Percentiles rank a stretch among this genome's conserved stretches.
phyloP scores from a whole-genome alignment of 2,113 vertebrate species.

The Alexandromys fortis region DNA sequence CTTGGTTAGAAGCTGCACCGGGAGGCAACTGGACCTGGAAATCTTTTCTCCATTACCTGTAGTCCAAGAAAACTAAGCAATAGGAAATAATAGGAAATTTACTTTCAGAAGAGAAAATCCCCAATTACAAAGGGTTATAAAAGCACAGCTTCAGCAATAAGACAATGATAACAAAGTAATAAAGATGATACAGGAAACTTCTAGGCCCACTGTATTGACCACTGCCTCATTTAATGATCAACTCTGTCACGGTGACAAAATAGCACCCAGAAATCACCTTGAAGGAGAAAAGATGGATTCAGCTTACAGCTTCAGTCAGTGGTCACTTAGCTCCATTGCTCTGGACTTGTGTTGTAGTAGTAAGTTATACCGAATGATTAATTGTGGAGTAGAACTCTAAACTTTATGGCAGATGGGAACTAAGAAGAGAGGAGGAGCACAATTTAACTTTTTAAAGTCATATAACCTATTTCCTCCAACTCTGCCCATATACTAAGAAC shows the following conservation, averaged over 20 bases:
- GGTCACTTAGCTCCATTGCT: not conserved
- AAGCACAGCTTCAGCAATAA: not conserved
- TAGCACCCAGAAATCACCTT: not conserved
- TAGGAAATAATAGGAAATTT: not conserved
- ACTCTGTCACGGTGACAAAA: not conserved
- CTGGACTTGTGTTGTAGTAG: not conserved
- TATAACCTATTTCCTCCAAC: not conserved
- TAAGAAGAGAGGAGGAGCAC: not conserved
- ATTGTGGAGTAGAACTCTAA: not conserved
- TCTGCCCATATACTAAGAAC: not conserved
- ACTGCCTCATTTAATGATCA: not conserved
- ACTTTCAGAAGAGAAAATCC: not conserved
- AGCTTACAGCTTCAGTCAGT: not conserved
- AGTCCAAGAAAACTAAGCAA: not conserved
- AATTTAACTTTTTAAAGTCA: not conserved
- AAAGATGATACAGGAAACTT: not conserved
- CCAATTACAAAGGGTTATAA: not conserved
- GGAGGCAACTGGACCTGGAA: not conserved
- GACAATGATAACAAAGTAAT: not conserved
- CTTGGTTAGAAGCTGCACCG: not conserved
- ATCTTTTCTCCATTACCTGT: not conserved
- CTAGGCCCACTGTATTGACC: accelerated
- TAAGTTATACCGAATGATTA: not conserved
- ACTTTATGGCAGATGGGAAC: not conserved
- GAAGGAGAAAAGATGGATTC: not conserved